These are phyloP conservation scores for Choristoneura fumiferana DNA, from an alignment of 1,140 invertebrate genomes.

Conservation along the genomic window DNA sequence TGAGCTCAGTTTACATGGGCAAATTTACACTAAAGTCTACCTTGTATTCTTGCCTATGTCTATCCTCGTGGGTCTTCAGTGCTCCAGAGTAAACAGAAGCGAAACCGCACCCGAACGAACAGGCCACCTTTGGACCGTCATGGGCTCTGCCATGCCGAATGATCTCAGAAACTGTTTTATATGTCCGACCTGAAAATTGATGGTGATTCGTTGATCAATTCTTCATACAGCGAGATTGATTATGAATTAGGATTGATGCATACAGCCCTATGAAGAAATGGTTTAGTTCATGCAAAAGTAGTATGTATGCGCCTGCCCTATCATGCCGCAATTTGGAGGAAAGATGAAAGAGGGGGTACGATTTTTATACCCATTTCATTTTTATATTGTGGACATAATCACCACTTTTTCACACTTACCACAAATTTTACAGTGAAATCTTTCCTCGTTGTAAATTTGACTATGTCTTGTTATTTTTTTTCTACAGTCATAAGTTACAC, in stretches of 20 bases:
- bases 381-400: too few relatives aligned
- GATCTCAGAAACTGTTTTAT: slow-evolving; percentile 47
- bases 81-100: slow-evolving; percentile 47
- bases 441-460: slow-evolving; percentile 33
- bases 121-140: slow-evolving; percentile 34
- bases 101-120: slow-evolving; percentile 52
- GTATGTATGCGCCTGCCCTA: too few relatives aligned
- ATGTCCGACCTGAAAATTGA: slow-evolving; percentile 50
- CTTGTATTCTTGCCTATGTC: slow-evolving; percentile 50
- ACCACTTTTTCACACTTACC: slow-evolving; percentile 51
- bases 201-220: background rate
- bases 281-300: too few relatives aligned
- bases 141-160: slow-evolving; percentile 51
- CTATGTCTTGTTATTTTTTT: slow-evolving; percentile 39
- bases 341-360: too few relatives aligned
- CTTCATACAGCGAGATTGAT: background rate
- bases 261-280: too few relatives aligned
- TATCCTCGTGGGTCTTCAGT: slow-evolving; percentile 48
- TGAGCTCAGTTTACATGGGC: too few relatives aligned
- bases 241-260: too few relatives aligned
- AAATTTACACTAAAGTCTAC: too few relatives aligned
- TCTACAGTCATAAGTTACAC: slow-evolving; percentile 36
- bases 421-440: slow-evolving; percentile 57
- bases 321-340: too few relatives aligned
- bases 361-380: too few relatives aligned